Evolutionary conservation across 2,888 invertebrate genomes (phyloP).

Genomic region (Habrosyne pyritoides): DNA sequence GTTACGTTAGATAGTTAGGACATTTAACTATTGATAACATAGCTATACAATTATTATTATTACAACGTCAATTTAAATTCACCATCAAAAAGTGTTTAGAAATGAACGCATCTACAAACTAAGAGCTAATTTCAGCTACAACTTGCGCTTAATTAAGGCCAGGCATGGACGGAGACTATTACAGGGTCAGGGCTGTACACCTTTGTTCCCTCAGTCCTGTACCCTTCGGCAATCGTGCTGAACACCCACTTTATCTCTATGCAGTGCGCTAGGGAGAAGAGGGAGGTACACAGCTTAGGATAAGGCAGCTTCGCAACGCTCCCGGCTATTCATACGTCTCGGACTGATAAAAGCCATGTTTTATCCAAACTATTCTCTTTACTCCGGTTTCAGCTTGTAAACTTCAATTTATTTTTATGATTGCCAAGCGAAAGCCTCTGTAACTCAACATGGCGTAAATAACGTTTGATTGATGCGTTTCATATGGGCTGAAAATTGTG

Average conservation of each 20-base stretch:
- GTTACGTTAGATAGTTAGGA: too few relatives aligned
- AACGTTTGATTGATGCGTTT: constrained; percentile 52
- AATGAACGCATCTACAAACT: constrained; percentile 20
- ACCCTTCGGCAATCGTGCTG: constrained; percentile 45
- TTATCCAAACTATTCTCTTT: constrained; percentile 51
- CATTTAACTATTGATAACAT: too few relatives aligned
- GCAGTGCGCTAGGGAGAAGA: constrained; percentile 25
- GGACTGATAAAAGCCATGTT: constrained; percentile 56
- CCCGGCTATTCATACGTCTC: constrained; percentile 52
- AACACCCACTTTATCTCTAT: constrained; percentile 42
- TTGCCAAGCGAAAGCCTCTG: constrained; percentile 29
- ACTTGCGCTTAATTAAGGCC: constrained; percentile 39
- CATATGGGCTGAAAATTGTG: constrained; percentile 48
- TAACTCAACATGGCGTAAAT: constrained; percentile 24
- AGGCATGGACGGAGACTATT: constrained; percentile 27
- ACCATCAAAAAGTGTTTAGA: constrained; percentile 19
- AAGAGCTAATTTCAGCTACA: constrained; percentile 20
- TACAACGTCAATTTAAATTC: constrained; percentile 3
- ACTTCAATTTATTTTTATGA: constrained; percentile 55
- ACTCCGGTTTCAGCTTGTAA: constrained; percentile 29
- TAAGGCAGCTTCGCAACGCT: constrained; percentile 46
- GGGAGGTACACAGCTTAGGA: constrained; percentile 27
- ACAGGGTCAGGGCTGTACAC: constrained; percentile 45
- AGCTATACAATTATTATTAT: background rate
- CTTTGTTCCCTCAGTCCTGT: constrained; percentile 40